Conservation (phyloP, 2,888 invertebrate genomes). For the Conus canariensis region DNA sequence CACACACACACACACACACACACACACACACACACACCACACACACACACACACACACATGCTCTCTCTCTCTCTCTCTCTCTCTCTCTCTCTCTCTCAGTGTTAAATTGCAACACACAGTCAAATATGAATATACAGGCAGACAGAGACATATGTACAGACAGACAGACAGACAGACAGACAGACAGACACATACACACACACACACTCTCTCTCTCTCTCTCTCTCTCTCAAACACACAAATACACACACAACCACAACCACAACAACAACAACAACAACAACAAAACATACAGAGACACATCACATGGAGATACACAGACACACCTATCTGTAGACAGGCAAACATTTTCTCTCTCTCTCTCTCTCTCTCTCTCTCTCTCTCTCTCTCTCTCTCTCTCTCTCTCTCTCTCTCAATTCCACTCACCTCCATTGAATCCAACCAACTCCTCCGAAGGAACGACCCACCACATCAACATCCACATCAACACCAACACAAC, state of each 20-base stretch:
- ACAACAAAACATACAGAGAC: too few species aligned
- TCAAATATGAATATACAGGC: background rate
- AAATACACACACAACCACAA: too few species aligned
- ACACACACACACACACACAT: too few species aligned
- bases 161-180: background rate
- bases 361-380: conserved; percentile 6
- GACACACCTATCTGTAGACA: background rate
- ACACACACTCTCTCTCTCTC: background rate
- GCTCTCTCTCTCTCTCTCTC: background rate
- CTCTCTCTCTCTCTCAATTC: background rate
- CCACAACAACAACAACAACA: background rate
- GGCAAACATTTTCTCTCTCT: background rate
- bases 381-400: background rate
- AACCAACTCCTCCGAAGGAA: background rate
- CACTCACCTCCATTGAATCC: background rate
- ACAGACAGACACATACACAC: background rate
- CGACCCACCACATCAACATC: background rate
- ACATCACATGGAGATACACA: background rate
- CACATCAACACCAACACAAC: background rate
- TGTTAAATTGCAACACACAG: background rate
- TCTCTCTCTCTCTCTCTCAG: background rate
- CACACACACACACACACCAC: too few species aligned
- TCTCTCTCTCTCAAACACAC: too few species aligned
- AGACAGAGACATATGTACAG: background rate
- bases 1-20: too few species aligned